Conservation (phyloP, 2,113 vertebrate genomes). For the Actinemys pallida region DNA sequence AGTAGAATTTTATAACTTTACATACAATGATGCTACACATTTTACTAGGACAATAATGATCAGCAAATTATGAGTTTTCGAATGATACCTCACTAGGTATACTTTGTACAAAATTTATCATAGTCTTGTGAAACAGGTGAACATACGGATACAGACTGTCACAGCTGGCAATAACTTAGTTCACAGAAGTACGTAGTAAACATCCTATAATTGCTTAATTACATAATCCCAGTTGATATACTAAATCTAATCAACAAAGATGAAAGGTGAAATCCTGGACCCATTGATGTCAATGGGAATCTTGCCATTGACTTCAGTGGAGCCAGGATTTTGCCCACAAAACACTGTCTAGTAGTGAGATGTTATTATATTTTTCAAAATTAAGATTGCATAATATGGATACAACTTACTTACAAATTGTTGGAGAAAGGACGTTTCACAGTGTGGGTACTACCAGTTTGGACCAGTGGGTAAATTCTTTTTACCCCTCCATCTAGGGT, state of each 20-base stretch:
- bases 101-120: background rate
- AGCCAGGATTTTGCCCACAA: rapidly evolving
- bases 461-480: background rate
- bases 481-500: background rate
- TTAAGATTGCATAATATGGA: background rate
- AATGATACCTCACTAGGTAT: background rate
- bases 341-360: background rate
- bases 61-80: too few relatives aligned
- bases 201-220: background rate
- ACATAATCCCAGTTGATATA: slow-evolving; percentile 1
- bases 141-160: background rate
- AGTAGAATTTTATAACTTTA: too few relatives aligned
- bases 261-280: background rate
- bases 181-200: background rate
- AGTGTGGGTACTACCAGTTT: background rate
- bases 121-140: background rate
- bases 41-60: too few relatives aligned
- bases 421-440: background rate
- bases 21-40: too few relatives aligned
- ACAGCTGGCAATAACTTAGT: background rate
- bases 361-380: background rate
- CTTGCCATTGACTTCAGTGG: background rate
- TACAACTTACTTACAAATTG: background rate
- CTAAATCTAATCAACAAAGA: slow-evolving; percentile 16
- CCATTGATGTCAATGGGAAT: background rate